phyloP scores from a whole-genome alignment of 2,113 vertebrate genomes.

The Cricetomys ansorgei region DNA sequence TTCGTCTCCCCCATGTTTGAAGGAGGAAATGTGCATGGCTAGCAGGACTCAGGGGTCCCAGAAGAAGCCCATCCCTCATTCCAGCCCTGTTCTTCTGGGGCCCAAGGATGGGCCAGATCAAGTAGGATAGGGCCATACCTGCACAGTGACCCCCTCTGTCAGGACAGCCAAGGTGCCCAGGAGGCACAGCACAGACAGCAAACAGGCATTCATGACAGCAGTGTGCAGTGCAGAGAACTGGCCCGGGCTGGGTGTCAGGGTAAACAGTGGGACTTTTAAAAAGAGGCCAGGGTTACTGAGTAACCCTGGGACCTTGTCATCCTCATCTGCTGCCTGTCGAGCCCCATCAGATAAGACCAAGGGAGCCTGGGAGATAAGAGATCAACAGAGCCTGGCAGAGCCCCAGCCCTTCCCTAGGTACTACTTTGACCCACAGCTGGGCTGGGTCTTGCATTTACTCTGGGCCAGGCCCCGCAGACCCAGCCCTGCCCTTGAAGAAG shows the following conservation, averaged over 20 bases:
- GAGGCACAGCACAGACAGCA: constrained; percentile 64
- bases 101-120: not conserved
- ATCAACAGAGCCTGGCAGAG: not conserved
- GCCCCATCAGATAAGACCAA: constrained; percentile 69
- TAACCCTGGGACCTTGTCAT: constrained; percentile 63
- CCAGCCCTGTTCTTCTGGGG: not conserved
- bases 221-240: not conserved
- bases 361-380: constrained; percentile 52
- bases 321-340: constrained; percentile 27
- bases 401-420: constrained; percentile 1
- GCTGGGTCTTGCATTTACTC: not conserved
- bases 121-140: constrained; percentile 46
- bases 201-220: constrained; percentile 65
- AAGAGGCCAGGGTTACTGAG: constrained; percentile 73
- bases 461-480: not conserved
- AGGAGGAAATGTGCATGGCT: not conserved
- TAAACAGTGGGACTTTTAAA: constrained; percentile 66
- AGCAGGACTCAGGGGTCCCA: not conserved
- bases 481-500: not conserved
- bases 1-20: not conserved
- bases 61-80: not conserved
- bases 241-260: not conserved
- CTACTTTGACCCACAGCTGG: constrained; percentile 11
- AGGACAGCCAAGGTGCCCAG: constrained; percentile 30
- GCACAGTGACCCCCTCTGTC: constrained; percentile 60